A percentile compares a stretch with the other conserved stretches of the same genome.
phyloP scores from a whole-genome alignment of 2,888 invertebrate genomes.

The Brachyopa scutellaris region DNA sequence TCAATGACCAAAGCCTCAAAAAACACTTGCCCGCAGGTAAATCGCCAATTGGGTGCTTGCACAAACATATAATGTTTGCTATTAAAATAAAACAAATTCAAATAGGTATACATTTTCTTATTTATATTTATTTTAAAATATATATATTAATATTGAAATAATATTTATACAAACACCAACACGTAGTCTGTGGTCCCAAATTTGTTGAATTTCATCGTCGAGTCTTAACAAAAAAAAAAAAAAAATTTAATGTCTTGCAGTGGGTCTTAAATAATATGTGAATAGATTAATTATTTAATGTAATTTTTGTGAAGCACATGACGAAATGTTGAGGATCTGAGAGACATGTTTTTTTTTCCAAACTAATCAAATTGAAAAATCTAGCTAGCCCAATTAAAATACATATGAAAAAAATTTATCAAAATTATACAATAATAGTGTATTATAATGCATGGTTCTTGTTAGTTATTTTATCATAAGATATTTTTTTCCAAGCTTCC shows the following conservation, averaged over 20 bases:
- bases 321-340: too few relatives aligned
- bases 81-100: background rate
- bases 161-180: conserved; percentile 56
- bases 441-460: conserved; percentile 10
- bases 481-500: conserved; percentile 22
- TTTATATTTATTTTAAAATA: conserved; percentile 10
- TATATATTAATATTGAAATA: conserved; percentile 7
- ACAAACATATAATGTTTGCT: too few relatives aligned
- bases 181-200: conserved; percentile 59
- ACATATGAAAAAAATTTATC: background rate
- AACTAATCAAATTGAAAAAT: too few relatives aligned
- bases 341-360: too few relatives aligned
- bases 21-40: too few relatives aligned
- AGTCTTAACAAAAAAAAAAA: background rate
- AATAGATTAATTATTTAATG: too few relatives aligned
- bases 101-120: conserved; percentile 9
- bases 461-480: conserved; percentile 47
- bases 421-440: background rate
- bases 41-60: too few relatives aligned
- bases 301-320: too few relatives aligned
- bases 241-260: background rate
- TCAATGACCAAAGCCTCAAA: too few relatives aligned
- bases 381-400: too few relatives aligned
- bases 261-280: too few relatives aligned
- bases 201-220: conserved; percentile 29